Evolutionary conservation across 1,140 invertebrate species (phyloP).

Genomic region (Gryllus bimaculatus): DNA sequence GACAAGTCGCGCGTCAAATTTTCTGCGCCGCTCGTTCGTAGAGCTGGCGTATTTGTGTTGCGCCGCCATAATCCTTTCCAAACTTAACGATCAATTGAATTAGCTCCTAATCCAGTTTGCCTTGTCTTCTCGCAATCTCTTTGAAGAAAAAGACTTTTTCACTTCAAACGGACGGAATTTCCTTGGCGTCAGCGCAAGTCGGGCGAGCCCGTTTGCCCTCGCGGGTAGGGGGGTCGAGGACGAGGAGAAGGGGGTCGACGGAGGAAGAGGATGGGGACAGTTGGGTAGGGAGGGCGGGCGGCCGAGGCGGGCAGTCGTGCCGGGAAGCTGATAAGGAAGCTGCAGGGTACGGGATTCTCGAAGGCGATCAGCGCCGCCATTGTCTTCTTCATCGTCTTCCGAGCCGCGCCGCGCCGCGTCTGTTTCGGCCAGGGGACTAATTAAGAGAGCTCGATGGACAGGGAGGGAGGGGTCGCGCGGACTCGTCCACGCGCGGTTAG

Average conservation of each 20-base stretch:
- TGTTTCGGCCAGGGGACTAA: background rate
- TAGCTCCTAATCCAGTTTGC: background rate
- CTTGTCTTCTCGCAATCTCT: background rate
- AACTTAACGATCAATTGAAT: background rate
- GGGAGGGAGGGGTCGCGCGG: too few relatives aligned
- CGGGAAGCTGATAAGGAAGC: background rate
- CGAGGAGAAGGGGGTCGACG: background rate
- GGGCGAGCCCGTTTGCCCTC: background rate
- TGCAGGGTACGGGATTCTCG: background rate
- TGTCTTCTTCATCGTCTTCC: background rate
- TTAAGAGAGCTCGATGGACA: background rate
- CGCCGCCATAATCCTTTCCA: background rate
- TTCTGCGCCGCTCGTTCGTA: background rate
- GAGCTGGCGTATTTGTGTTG: background rate
- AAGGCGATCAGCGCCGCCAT: background rate
- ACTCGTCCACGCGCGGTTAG: too few relatives aligned
- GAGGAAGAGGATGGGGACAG: background rate
- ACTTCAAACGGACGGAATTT: background rate
- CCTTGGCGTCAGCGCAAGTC: background rate
- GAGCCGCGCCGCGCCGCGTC: background rate
- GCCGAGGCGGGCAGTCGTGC: too few relatives aligned
- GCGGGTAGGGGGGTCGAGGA: too few relatives aligned
- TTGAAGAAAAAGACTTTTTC: background rate
- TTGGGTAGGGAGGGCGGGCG: too few relatives aligned
- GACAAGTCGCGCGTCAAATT: background rate